Evolutionary conservation across 2,113 vertebrate genomes (phyloP).

Genomic region (Pogona vitticeps): DNA sequence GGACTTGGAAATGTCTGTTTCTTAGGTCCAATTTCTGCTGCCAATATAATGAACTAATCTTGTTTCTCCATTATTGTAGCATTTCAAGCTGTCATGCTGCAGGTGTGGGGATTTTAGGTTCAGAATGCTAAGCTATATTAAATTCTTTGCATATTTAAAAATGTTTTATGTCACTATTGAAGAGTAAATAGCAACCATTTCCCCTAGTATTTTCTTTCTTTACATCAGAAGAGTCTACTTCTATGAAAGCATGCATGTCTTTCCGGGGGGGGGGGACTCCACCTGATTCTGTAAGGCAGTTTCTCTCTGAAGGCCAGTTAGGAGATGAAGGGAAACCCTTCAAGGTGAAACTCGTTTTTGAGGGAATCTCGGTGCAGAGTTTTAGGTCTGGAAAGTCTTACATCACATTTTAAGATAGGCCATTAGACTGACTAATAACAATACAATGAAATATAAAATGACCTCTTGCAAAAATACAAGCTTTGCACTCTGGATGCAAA

Average conservation of each 20-base stretch:
- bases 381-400: background rate
- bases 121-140: background rate
- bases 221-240: too few species aligned
- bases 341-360: background rate
- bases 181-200: too few species aligned
- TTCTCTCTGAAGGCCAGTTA: background rate
- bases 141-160: background rate
- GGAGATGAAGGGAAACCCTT: background rate
- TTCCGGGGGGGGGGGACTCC: too few species aligned
- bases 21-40: background rate
- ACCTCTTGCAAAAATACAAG: background rate
- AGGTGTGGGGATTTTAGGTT: background rate
- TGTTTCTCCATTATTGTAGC: background rate
- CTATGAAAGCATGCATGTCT: too few species aligned
- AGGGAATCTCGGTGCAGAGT: background rate
- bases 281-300: too few species aligned
- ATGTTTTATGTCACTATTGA: too few species aligned
- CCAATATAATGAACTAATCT: too few species aligned
- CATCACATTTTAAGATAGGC: background rate
- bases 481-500: too few species aligned
- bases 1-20: conserved; percentile 28
- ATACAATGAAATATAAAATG: background rate
- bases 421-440: background rate
- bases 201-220: too few species aligned
- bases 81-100: background rate